A percentile compares a stretch with the other conserved stretches of the same genome.
phyloP scores from a whole-genome alignment of 37 sponge, comb jelly and placozoan genomes.

The Spongilla lacustris region DNA sequence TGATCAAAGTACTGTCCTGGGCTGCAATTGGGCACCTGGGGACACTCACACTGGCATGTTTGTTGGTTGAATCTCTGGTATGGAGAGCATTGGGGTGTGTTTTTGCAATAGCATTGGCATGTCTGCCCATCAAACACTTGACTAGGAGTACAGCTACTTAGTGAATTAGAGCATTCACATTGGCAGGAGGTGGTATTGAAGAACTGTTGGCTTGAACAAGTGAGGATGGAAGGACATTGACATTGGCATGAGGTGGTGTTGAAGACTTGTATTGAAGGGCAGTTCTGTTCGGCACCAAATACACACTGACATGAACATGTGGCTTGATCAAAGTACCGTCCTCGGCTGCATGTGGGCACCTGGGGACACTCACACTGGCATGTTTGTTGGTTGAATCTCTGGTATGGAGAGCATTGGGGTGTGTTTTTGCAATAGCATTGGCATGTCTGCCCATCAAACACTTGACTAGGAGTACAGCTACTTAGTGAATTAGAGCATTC shows the following conservation, averaged over 20 bases:
- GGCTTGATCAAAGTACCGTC: neutral
- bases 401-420: neutral
- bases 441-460: slow-evolving; percentile 10
- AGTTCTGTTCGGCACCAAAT: neutral
- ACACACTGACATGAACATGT: slow-evolving; percentile 2
- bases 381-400: slow-evolving; percentile 23
- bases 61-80: slow-evolving; percentile 9
- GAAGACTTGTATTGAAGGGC: slow-evolving; percentile 7
- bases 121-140: slow-evolving; percentile 16
- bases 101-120: slow-evolving; percentile 29
- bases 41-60: slow-evolving; percentile 30
- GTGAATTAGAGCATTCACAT: slow-evolving; percentile 22
- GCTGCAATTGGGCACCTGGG: neutral
- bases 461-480: neutral
- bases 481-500: neutral
- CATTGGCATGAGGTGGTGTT: slow-evolving; percentile 27
- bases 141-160: neutral
- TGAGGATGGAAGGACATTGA: slow-evolving; percentile 19
- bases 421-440: slow-evolving; percentile 15
- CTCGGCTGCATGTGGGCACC: neutral
- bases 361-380: slow-evolving; percentile 47
- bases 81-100: neutral
- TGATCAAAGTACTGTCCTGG: slow-evolving; percentile 2
- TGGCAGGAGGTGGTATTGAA: slow-evolving; percentile 2
- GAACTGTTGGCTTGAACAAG: slow-evolving; percentile 10